A percentile compares a stretch with the other conserved stretches of the same genome.
These are phyloP conservation scores for Megalops atlanticus DNA, from an alignment of 2,113 vertebrate species.

Conservation along the genomic window DNA sequence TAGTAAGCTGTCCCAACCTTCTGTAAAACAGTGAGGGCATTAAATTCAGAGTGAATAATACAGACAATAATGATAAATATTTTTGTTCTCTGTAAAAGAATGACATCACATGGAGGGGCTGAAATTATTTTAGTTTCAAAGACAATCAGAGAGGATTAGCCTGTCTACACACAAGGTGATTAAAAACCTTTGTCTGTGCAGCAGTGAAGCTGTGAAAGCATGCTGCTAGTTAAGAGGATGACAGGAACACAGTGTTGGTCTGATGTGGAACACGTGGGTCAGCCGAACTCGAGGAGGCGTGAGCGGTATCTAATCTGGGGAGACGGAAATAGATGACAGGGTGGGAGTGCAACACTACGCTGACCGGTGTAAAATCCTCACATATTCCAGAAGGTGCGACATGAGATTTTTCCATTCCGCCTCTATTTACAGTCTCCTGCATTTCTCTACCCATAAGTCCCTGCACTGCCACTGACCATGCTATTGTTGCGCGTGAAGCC, in stretches of 20 bases:
- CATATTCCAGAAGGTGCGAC: neutral
- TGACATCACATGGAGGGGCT: neutral
- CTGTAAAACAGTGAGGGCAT: neutral
- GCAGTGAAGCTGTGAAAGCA: neutral
- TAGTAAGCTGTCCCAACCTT: neutral
- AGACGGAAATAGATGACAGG: slow-evolving; percentile 2
- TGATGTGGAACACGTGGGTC: neutral
- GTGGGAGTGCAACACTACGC: neutral
- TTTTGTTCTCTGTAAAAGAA: neutral
- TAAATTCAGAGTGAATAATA: neutral
- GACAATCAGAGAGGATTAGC: neutral
- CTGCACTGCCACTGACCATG: neutral
- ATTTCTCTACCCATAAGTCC: neutral
- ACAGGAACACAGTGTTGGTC: neutral
- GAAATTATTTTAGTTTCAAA: neutral
- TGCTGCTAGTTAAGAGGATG: neutral
- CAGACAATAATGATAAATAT: neutral
- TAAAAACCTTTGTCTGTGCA: neutral
- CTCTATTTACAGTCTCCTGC: neutral
- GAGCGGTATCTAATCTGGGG: neutral
- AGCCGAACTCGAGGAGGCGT: neutral
- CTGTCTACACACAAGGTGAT: neutral
- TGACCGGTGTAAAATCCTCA: neutral
- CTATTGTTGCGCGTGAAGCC: neutral
- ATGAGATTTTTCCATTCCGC: neutral